Conservation (phyloP, 2,888 invertebrate species). For the Augochlorella aurata region DNA sequence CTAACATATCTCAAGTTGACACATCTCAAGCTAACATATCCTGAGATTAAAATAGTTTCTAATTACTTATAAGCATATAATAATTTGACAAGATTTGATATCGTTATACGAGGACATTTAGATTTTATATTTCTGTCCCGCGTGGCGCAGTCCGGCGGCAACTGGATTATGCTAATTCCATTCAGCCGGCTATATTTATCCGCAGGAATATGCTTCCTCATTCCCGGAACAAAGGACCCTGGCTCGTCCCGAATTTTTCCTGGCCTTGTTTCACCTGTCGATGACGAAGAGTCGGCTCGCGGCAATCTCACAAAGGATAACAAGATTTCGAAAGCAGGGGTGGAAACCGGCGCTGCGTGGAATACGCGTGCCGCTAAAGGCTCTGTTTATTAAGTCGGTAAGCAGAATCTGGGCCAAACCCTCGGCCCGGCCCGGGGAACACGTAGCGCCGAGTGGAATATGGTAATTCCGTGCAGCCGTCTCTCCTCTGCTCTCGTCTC, state of each 20-base stretch:
- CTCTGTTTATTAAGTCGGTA: constrained; percentile 62
- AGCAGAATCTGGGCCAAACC: constrained; percentile 60
- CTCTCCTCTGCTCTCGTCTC: not conserved
- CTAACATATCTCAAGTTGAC: too few relatives aligned
- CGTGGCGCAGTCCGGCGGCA: constrained; percentile 2
- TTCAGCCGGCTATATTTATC: constrained; percentile 47
- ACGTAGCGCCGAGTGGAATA: constrained; percentile 55
- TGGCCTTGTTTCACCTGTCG: constrained; percentile 10
- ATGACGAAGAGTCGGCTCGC: constrained; percentile 8
- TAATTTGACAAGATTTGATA: too few relatives aligned
- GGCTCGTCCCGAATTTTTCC: constrained; percentile 14
- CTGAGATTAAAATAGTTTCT: too few relatives aligned
- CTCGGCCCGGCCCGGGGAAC: constrained; percentile 27
- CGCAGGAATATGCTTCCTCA: constrained; percentile 30
- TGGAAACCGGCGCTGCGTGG: constrained; percentile 31
- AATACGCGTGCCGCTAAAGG: constrained; percentile 55
- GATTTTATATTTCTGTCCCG: too few relatives aligned
- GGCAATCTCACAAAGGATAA: constrained; percentile 54
- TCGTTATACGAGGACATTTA: too few relatives aligned
- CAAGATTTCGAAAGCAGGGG: constrained; percentile 40
- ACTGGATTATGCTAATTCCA: constrained; percentile 58
- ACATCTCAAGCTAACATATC: too few relatives aligned
- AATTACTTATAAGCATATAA: too few relatives aligned
- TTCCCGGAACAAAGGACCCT: constrained; percentile 28
- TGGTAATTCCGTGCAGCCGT: constrained; percentile 58